These are phyloP conservation scores for Basileuterus tristriatus DNA, from an alignment of 2,797 vertebrate species.

Conservation along the genomic window DNA sequence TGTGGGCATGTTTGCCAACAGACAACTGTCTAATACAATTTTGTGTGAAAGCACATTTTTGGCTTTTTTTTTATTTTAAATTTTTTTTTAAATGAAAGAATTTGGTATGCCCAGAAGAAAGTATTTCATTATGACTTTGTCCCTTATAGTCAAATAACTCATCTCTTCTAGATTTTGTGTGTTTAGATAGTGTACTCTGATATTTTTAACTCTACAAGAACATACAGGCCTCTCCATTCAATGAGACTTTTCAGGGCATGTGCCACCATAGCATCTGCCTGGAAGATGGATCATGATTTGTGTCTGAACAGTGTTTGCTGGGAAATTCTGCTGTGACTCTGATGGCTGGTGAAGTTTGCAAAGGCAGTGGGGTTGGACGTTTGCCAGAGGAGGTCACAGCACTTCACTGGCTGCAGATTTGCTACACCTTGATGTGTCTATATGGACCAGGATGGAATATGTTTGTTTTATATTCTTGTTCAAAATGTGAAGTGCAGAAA, in stretches of 20 bases:
- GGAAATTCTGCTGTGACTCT: neutral
- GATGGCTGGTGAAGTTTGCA: neutral
- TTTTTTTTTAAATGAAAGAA: neutral
- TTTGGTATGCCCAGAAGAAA: neutral
- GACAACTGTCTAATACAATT: neutral
- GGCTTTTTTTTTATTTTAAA: no score
- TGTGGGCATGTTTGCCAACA: neutral
- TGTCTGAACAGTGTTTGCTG: neutral
- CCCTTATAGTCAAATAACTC: neutral
- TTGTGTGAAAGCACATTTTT: neutral
- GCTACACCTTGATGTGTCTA: fast-evolving
- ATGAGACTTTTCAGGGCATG: neutral
- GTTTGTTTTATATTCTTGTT: neutral
- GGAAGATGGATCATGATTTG: neutral
- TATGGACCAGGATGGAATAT: neutral
- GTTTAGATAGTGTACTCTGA: neutral
- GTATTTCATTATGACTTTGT: neutral
- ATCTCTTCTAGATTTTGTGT: neutral
- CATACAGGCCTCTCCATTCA: neutral
- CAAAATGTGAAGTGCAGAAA: neutral
- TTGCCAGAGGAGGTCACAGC: neutral
- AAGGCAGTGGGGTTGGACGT: neutral
- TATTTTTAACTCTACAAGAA: neutral
- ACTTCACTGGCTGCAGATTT: neutral
- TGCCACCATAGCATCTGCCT: neutral